phyloP scores from a whole-genome alignment of 2,888 invertebrate species.

The Plusia festucae region DNA sequence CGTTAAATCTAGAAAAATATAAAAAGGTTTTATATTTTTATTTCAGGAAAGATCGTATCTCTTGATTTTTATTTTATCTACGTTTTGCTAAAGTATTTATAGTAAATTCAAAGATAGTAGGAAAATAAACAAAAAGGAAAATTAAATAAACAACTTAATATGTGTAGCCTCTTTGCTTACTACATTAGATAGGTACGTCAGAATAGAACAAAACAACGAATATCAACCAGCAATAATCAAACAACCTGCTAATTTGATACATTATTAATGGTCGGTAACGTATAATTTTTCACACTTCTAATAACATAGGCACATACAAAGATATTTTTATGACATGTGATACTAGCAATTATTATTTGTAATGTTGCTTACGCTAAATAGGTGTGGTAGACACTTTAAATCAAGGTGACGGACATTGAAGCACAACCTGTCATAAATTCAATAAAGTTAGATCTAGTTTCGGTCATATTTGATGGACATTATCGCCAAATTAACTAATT shows the following conservation, averaged over 20 bases:
- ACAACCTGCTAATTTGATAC: slow-evolving; percentile 36
- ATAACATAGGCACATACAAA: slow-evolving; percentile 27
- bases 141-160: too few species aligned
- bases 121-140: too few species aligned
- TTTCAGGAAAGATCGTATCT: too few species aligned
- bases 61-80: not conserved
- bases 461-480: not conserved
- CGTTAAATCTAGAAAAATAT: too few species aligned
- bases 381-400: slow-evolving; percentile 37
- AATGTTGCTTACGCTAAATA: slow-evolving; percentile 19
- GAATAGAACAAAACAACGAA: not conserved
- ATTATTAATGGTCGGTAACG: slow-evolving; percentile 36
- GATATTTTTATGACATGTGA: slow-evolving; percentile 48
- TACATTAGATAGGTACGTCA: too few species aligned
- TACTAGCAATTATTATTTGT: slow-evolving; percentile 36
- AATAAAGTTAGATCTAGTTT: slow-evolving; percentile 21
- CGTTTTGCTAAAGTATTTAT: too few species aligned
- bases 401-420: slow-evolving; percentile 42
- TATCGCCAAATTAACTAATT: not conserved
- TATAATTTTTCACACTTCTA: slow-evolving; percentile 59
- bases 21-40: too few species aligned
- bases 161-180: too few species aligned
- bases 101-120: too few species aligned
- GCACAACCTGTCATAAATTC: slow-evolving; percentile 25
- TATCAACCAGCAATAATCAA: slow-evolving; percentile 32